These are phyloP conservation scores for Hylyphantes graminicola DNA, from an alignment of 1,140 invertebrate genomes.

Conservation along the genomic window DNA sequence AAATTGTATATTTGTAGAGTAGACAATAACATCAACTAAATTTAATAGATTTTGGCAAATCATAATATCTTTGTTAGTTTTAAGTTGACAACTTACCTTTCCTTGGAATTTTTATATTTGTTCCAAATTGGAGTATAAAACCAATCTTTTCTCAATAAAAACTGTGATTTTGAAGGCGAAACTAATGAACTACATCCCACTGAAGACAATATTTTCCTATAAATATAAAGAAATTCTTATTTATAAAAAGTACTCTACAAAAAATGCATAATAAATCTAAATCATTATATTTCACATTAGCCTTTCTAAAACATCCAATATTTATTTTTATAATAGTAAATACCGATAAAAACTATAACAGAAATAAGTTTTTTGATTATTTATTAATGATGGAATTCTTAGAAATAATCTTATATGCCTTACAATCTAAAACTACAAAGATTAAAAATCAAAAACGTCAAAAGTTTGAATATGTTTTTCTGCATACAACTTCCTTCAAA, in stretches of 20 bases:
- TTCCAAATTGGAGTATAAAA: constrained; percentile 32
- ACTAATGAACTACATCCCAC: not conserved
- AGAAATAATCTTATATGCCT: not conserved
- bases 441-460: not conserved
- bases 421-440: constrained; percentile 1
- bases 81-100: constrained; percentile 27
- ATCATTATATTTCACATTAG: not conserved
- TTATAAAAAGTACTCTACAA: not conserved
- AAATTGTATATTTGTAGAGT: not conserved
- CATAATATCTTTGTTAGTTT: not conserved
- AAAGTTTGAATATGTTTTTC: not conserved
- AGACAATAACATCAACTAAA: not conserved
- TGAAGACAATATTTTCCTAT: not conserved
- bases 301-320: not conserved
- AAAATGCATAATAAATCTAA: not conserved
- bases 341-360: not conserved
- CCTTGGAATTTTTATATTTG: constrained; percentile 28
- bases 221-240: not conserved
- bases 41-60: not conserved
- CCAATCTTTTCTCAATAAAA: constrained; percentile 25
- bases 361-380: not conserved
- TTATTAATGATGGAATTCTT: not conserved
- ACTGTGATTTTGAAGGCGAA: not conserved
- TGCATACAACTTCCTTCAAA: too few species aligned
- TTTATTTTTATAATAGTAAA: not conserved